Base-by-base conservation (phyloP, 2,888 invertebrate genomes). In the Torymus aiolomorphi region DNA sequence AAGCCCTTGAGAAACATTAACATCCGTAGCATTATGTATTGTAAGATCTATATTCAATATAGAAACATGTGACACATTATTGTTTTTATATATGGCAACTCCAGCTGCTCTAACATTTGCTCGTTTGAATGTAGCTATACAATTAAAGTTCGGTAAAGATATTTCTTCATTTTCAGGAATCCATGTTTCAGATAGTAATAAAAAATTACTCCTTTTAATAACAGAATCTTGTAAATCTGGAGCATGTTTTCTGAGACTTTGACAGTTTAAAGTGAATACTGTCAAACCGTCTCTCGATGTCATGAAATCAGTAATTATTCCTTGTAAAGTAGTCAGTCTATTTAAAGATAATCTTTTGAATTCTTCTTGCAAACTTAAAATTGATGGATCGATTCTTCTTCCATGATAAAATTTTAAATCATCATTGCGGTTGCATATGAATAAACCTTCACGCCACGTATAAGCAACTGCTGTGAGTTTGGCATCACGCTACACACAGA, bases 171-270 rank as follows among this genome's bases (percentile, higher is more conserved):
- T 11, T 11, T 57, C 51, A 0, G 65, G 14, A 14, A 74, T 20
- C 69, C 78, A 74, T 10, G 74, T 78, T 69, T 74, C 78, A 14
- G 74, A 74, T 16, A 78, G 42, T 42, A 67, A 56, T 16, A 74
- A 54, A 59, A 78, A 57, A 18, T 73, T 61, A 65, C 57, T 54
- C n/a, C 51, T 20, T 51, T 24, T 49, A 56, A 14, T 12, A 65
- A 73, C 31, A n/a, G 31, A 14, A 59, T 73, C 67, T 56, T 31
- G 52, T 13, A 65, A 56, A 73, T 78, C 78, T 3, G 57, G 2
- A 18, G 73, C 56, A 62, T 78, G 73, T 18, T 31, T 65, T 42
- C 18, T 62, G n/a, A 78, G 61, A 73, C 73, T 73, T 73, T 78
- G 73, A 57, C 78, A 73, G 59, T 78, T 78, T 8, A 73, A 57